Evolutionary conservation across 2,797 vertebrate genomes (phyloP).

Genomic region (Pipistrellus pygmaeus): DNA sequence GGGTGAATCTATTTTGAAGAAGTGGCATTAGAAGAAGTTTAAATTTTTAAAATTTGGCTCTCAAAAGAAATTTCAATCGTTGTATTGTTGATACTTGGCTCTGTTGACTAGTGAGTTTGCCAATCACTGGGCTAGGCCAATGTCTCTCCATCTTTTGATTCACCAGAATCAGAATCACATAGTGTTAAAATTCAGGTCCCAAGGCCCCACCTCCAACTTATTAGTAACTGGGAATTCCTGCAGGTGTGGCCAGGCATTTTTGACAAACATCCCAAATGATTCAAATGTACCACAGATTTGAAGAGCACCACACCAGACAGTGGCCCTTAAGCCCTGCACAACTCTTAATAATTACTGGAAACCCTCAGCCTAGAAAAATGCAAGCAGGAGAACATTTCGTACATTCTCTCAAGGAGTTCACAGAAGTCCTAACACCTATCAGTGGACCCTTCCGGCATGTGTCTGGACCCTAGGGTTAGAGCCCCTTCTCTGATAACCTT

Average conservation of each 20-base stretch:
- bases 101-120: too few relatives aligned
- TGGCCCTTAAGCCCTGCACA: not conserved
- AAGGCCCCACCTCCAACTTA: not conserved
- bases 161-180: conserved; percentile 5
- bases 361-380: not conserved
- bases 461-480: not conserved
- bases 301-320: not conserved
- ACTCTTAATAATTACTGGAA: not conserved
- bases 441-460: not conserved
- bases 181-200: not conserved
- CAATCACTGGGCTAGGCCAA: too few relatives aligned
- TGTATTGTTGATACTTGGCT: too few relatives aligned
- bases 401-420: not conserved
- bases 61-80: too few relatives aligned
- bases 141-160: not conserved
- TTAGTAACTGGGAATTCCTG: not conserved
- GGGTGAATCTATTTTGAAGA: too few relatives aligned
- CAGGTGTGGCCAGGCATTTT: not conserved
- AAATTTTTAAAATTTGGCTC: too few relatives aligned
- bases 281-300: not conserved
- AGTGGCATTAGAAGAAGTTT: too few relatives aligned
- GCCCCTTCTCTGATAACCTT: not conserved
- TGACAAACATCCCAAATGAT: conserved; percentile 9
- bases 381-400: not conserved
- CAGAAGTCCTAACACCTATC: not conserved